Evolutionary conservation across 2,797 vertebrate genomes (phyloP), one percentile per base, ranked within the genome.

Genomic region (Sylvilagus floridanus): DNA sequence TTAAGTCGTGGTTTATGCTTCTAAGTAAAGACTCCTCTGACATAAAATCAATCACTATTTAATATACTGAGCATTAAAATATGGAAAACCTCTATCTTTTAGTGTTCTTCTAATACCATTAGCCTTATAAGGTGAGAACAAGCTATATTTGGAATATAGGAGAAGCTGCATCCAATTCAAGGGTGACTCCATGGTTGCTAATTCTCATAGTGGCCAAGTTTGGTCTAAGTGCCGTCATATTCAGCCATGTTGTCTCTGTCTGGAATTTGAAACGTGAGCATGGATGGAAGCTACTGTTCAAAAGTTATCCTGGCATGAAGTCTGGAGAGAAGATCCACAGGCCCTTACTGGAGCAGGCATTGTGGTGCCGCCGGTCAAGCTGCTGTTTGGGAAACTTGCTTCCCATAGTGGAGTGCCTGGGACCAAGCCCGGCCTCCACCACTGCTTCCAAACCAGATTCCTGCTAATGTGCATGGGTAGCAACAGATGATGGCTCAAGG

Each of bases 261-360:
- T 60, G 57, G 86, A 83, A 78, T 66, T 52, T 90, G 69, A 94
- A 94, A 52, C 62, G 65, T 68, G 21, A 73, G 13, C 52, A 47
- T 62, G 69, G 7, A 50, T 60, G 24, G n/a, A 71, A 88, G 35
- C 2, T n/a, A 32, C 24, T 52, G 22, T 3, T 63, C 32, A 24
- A 24, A 88, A 75, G 26, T 35, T 28, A 68, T 32, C 7, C 26
- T 71, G 24, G 35, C 1, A 28, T 71, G 22, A 32, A n/a, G 19
- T 76, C 42, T 57, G 14, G 28, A 89, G 30, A 71, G 72, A 62
- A 28, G 24, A 72, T 37, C 8, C 32, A 57, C 54, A 57, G 54
- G 54, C 14, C 16, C 12, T 57, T 57, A 19, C 54, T 57, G 54
- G 54, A 19, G 54, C 19, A 57, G 54, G 54, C 54, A 57, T 19